phyloP scores from a whole-genome alignment of 1,140 invertebrate genomes.

The Ceratosolen fusciceps region DNA sequence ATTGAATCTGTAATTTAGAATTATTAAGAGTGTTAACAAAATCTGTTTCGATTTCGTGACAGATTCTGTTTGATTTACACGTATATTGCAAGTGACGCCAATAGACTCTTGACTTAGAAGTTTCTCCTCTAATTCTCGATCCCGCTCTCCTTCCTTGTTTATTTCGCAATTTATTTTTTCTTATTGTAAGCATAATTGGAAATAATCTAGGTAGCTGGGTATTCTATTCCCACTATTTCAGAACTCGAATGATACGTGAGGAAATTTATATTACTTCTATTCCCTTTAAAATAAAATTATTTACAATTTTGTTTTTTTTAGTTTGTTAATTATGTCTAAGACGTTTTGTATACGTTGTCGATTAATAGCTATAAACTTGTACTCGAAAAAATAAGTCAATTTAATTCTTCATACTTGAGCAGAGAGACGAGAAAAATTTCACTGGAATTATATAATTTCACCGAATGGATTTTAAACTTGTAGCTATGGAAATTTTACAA shows the following conservation, averaged over 20 bases:
- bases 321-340: too few relatives aligned
- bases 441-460: too few relatives aligned
- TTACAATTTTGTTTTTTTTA: too few relatives aligned
- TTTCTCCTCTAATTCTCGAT: slow-evolving; percentile 19
- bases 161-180: too few relatives aligned
- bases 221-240: not conserved
- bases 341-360: too few relatives aligned
- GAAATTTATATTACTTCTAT: not conserved
- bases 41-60: not conserved
- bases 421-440: too few relatives aligned
- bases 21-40: not conserved
- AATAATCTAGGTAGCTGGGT: not conserved
- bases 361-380: too few relatives aligned
- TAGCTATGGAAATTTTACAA: too few relatives aligned
- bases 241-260: not conserved
- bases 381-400: too few relatives aligned
- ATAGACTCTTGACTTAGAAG: not conserved
- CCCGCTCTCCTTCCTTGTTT: not conserved
- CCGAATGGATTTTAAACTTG: too few relatives aligned
- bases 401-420: too few relatives aligned
- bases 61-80: not conserved
- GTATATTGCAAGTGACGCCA: not conserved
- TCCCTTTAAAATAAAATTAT: not conserved
- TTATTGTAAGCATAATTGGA: not conserved
- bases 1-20: too few relatives aligned